A percentile compares a stretch with the other conserved stretches of the same genome.
Evolutionary conservation across 2,797 vertebrate species (phyloP).

Genomic region (Tamandua tetradactyla): DNA sequence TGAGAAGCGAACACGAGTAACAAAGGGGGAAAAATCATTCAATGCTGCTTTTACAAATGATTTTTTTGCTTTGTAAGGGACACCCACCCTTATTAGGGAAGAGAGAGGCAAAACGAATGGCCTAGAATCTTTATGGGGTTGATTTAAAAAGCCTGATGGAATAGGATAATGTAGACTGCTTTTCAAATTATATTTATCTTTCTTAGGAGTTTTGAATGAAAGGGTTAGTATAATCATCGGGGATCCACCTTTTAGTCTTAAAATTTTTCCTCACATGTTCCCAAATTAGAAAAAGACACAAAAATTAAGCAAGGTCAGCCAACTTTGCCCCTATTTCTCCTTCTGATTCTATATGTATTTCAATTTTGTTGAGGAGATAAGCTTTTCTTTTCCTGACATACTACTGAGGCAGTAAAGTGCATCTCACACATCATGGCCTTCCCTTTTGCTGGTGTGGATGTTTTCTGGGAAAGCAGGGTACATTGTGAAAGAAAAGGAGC

Average conservation of each 20-base stretch:
- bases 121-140: neutral
- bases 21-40: slow-evolving; percentile 35
- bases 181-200: neutral
- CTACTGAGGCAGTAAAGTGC: neutral
- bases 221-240: neutral
- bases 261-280: neutral
- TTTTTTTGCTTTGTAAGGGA: neutral
- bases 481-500: neutral
- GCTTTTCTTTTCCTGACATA: neutral
- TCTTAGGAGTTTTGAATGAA: slow-evolving; percentile 29
- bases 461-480: neutral
- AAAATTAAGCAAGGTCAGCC: neutral
- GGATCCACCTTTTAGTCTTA: neutral
- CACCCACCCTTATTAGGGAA: neutral
- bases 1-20: slow-evolving; percentile 55
- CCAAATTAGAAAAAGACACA: neutral
- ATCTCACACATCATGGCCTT: neutral
- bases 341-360: neutral
- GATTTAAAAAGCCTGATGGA: neutral
- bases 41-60: slow-evolving; percentile 33
- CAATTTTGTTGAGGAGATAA: neutral
- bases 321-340: neutral
- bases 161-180: neutral
- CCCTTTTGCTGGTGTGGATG: neutral
- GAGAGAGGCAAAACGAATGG: neutral